Conservation (phyloP, 2,888 invertebrate genomes). For the Meloe dianella region DNA sequence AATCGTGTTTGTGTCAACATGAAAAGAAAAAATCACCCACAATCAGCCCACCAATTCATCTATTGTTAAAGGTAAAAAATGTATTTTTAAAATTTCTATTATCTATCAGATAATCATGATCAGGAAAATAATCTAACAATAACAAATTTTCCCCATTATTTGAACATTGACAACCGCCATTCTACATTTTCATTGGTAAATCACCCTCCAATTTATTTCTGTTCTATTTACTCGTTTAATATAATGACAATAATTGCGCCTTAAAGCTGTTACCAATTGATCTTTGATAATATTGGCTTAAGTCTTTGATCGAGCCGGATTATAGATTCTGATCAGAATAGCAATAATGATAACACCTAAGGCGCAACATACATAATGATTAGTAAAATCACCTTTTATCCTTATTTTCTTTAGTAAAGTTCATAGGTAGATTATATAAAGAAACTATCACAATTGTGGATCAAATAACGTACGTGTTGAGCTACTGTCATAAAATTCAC, state of each 20-base stretch:
- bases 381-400: not conserved
- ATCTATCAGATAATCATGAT: not conserved
- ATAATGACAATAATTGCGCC: constrained; percentile 20
- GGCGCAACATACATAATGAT: not conserved
- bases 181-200: not conserved
- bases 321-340: constrained; percentile 11
- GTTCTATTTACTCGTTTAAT: constrained; percentile 17
- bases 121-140: not conserved
- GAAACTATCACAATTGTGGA: not conserved
- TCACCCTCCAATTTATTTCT: constrained; percentile 18
- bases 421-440: not conserved
- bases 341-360: not conserved
- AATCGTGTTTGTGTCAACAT: constrained; percentile 60
- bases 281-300: constrained; percentile 7
- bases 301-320: constrained; percentile 18
- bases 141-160: not conserved
- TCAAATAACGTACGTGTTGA: not conserved
- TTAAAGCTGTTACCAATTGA: constrained; percentile 11
- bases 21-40: constrained; percentile 59
- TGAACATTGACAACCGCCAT: not conserved
- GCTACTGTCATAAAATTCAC: not conserved
- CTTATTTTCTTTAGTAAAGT: not conserved
- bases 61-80: constrained; percentile 58
- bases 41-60: constrained; percentile 61
- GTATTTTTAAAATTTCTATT: constrained; percentile 11